phyloP scores from a whole-genome alignment of 2,797 vertebrate genomes.

The Hoplostethus mediterraneus region DNA sequence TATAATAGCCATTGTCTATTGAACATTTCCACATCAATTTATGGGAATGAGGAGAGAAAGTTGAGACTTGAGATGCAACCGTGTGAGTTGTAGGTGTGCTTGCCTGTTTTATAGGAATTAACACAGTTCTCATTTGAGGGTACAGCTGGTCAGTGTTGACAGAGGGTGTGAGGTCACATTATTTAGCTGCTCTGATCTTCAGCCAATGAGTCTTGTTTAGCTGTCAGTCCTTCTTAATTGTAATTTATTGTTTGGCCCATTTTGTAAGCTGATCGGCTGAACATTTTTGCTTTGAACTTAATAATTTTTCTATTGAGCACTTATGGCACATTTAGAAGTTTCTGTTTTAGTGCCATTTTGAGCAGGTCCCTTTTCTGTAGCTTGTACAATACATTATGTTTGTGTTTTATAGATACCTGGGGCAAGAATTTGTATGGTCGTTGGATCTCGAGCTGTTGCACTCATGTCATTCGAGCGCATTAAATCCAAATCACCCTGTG shows the following conservation, averaged over 20 bases:
- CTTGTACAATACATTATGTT: background rate
- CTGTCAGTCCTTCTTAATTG: background rate
- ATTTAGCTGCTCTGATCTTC: background rate
- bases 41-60: background rate
- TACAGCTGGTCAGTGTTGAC: background rate
- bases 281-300: background rate
- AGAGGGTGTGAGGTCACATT: background rate
- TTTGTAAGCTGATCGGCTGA: background rate
- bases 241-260: background rate
- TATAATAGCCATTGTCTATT: no score
- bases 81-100: background rate
- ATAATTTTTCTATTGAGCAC: no score
- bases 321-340: background rate
- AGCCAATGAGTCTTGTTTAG: background rate
- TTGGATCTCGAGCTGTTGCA: background rate
- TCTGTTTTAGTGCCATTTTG: background rate
- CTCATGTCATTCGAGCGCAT: background rate
- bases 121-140: background rate
- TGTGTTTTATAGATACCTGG: no score
- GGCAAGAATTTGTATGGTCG: background rate
- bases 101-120: background rate
- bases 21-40: background rate
- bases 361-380: background rate
- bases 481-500: conserved; percentile 1
- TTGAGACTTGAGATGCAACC: background rate